Base-by-base conservation (phyloP, 2,888 invertebrate species). In the Sarcophaga subvicina region DNA sequence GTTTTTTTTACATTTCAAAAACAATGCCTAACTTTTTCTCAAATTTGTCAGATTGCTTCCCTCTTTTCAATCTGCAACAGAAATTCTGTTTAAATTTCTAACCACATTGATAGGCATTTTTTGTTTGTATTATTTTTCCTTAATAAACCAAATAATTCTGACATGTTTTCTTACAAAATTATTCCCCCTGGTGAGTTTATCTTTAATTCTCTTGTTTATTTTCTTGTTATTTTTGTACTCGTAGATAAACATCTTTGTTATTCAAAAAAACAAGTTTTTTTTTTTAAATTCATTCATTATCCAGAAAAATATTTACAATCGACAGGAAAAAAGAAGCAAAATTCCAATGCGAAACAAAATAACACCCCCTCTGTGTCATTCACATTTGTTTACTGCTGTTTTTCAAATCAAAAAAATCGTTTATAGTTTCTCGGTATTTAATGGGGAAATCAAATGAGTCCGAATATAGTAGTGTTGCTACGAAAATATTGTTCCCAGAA, bases 311-410 rank as follows among this genome's bases (percentile, higher is more conserved):
- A 75, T 75, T 81, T 54, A 37, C 3, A 70, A 63, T 63, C 54
- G 54, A 54, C 37, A 37, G 37, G 37, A 37, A 37, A 37, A 37
- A 8, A 37, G 37, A 37, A 37, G 10, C 37, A 27, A 49, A 49
- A 11, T 12, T 10, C 12, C 49, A 49, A 49, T 12, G 14, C 10
- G 37, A 37, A 37, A 37, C 37, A 14, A 14, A 14, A 54, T 17
- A 54, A 17, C 54, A 54, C 54, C 22, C 22, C 22, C 22, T 22
- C 22, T 22, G 25, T 67, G 72, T 83, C 67, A 69, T 73, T 83
- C 66, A 69, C 72, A 83, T 83, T 83, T 66, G 59, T 60, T 80
- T 59, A 25, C 67, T 20, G 12, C 37, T 37, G 37, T 37, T 10
- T 37, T 37, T 37, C 8, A 37, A 37, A 10, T 37, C 8, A 37